Percentiles rank a stretch among this genome's conserved stretches.
Conservation (phyloP, 2,113 vertebrate genomes). For the Labeo catla region DNA sequence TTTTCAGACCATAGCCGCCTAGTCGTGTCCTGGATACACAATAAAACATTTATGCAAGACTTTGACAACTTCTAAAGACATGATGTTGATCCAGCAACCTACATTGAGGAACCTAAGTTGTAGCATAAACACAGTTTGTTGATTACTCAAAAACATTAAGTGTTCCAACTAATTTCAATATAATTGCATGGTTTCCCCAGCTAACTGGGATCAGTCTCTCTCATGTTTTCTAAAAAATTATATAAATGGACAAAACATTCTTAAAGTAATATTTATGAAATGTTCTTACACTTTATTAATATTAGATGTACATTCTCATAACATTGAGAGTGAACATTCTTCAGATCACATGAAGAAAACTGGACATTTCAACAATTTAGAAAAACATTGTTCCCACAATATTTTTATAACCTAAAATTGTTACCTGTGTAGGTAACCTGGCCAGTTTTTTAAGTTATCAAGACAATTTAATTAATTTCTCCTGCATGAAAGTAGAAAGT, state of each 20-base stretch:
- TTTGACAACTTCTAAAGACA: neutral
- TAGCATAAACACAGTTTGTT: too few relatives aligned
- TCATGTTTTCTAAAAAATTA: too few relatives aligned
- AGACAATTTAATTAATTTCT: neutral
- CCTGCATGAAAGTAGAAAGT: neutral
- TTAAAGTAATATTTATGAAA: too few relatives aligned
- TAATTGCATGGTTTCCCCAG: too few relatives aligned
- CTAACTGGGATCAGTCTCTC: too few relatives aligned
- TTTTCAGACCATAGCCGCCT: neutral
- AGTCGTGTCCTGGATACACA: conserved; percentile 28
- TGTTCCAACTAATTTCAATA: too few relatives aligned
- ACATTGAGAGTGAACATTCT: too few relatives aligned
- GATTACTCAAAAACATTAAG: too few relatives aligned
- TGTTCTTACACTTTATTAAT: too few relatives aligned
- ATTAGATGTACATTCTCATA: too few relatives aligned
- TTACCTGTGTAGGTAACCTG: neutral
- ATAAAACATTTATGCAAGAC: neutral
- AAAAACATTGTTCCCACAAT: neutral
- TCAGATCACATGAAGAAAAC: too few relatives aligned
- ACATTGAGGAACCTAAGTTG: neutral
- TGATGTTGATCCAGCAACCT: neutral
- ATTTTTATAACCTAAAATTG: neutral
- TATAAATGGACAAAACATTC: too few relatives aligned
- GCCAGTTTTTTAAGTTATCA: neutral
- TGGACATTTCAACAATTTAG: neutral